Evolutionary conservation across 1,140 invertebrate species (phyloP).

Genomic region (Bombyx mandarina): DNA sequence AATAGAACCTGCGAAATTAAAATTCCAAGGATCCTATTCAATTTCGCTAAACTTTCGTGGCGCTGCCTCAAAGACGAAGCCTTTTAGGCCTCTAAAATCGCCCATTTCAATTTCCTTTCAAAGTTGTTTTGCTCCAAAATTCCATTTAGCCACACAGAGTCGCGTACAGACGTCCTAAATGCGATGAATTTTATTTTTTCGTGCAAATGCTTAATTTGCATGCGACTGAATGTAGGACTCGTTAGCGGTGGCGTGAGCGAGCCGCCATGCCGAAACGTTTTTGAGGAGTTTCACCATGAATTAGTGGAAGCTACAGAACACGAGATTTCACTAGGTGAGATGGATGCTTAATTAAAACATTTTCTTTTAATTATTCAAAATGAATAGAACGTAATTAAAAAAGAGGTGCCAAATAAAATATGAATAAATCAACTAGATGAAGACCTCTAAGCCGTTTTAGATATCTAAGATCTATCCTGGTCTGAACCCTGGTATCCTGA

Average conservation of each 20-base stretch:
- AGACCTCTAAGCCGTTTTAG: too few species aligned
- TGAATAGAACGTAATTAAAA: too few species aligned
- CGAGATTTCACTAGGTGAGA: too few species aligned
- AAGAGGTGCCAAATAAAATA: too few species aligned
- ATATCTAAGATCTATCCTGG: too few species aligned
- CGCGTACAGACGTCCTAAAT: constrained; percentile 24
- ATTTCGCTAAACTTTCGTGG: constrained; percentile 6
- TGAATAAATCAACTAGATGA: too few species aligned
- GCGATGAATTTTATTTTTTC: constrained; percentile 23
- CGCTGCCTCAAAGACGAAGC: not conserved
- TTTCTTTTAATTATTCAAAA: too few species aligned
- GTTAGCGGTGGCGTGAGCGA: constrained; percentile 24
- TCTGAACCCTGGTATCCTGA: too few species aligned
- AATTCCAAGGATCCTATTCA: constrained; percentile 4
- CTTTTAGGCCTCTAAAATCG: constrained; percentile 8
- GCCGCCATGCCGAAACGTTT: too few species aligned
- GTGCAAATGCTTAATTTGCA: constrained; percentile 35
- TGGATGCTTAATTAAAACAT: too few species aligned
- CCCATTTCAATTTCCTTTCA: constrained; percentile 7
- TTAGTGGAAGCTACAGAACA: too few species aligned
- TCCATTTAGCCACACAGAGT: constrained; percentile 17
- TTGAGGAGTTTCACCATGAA: too few species aligned
- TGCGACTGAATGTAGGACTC: constrained; percentile 33
- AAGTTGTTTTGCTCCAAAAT: constrained; percentile 18
- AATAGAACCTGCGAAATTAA: constrained; percentile 5